phyloP scores from a whole-genome alignment of 2,797 vertebrate genomes.

The Craterocephalus amniculus region DNA sequence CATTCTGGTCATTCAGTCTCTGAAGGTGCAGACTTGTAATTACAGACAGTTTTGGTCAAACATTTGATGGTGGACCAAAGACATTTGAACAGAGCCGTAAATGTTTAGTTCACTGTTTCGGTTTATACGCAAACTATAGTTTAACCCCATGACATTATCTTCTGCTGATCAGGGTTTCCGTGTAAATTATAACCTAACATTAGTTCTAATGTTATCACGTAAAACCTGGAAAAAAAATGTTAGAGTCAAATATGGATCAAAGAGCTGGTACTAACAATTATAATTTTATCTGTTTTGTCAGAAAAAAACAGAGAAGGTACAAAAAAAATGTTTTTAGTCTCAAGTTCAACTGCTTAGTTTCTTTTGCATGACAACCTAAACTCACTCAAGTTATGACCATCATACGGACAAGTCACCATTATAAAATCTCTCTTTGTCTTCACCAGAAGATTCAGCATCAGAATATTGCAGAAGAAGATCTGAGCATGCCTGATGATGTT shows the following conservation, averaged over 20 bases:
- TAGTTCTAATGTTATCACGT: background rate
- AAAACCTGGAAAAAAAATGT: background rate
- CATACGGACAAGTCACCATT: background rate
- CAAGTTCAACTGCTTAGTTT: background rate
- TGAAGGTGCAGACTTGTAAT: slow-evolving; percentile 58
- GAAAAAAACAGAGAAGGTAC: background rate
- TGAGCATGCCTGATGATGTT: background rate
- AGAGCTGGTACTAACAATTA: background rate
- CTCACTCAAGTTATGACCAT: background rate
- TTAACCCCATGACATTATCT: slow-evolving; percentile 6
- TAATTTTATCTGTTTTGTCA: too few relatives aligned
- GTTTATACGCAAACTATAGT: slow-evolving; percentile 1
- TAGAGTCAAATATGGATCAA: slow-evolving; percentile 1
- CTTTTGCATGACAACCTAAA: background rate
- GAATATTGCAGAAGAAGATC: background rate
- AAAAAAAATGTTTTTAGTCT: background rate
- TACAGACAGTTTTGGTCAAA: too few relatives aligned
- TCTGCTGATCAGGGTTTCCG: slow-evolving; percentile 11
- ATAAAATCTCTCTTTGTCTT: background rate
- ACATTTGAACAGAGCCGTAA: slow-evolving; percentile 18
- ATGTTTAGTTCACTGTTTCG: background rate
- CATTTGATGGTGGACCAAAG: too few relatives aligned
- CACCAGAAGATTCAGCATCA: background rate
- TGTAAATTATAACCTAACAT: background rate
- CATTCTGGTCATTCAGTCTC: slow-evolving; percentile 53